phyloP scores from a whole-genome alignment of 2,888 invertebrate genomes.

The Keiferia lycopersicella region DNA sequence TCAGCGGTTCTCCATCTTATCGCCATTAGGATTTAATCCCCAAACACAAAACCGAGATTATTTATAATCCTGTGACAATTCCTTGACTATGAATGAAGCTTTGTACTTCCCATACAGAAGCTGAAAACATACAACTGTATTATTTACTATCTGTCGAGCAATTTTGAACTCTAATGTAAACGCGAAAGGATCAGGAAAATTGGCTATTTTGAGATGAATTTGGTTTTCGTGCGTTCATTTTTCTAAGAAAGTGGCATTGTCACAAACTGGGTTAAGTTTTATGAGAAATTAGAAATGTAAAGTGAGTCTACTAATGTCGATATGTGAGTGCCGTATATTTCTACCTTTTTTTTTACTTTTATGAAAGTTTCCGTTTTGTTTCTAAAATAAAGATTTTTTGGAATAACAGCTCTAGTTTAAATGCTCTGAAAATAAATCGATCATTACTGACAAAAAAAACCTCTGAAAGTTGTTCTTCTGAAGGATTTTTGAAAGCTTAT shows the following conservation, averaged over 20 bases:
- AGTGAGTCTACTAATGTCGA: background rate
- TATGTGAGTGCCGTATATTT: background rate
- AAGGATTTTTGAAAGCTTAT: too few relatives aligned
- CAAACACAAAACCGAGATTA: conserved; percentile 52
- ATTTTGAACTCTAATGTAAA: background rate
- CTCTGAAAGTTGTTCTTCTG: too few relatives aligned
- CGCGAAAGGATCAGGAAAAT: background rate
- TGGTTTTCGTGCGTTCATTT: conserved; percentile 12
- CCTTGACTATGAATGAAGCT: conserved; percentile 50
- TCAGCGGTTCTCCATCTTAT: conserved; percentile 52
- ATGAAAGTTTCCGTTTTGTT: too few relatives aligned
- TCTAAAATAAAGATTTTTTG: too few relatives aligned
- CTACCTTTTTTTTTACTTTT: too few relatives aligned
- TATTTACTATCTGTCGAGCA: background rate
- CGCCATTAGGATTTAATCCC: conserved; percentile 65
- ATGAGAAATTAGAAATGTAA: conserved; percentile 1
- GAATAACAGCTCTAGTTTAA: too few relatives aligned
- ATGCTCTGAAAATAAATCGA: too few relatives aligned
- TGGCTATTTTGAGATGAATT: background rate
- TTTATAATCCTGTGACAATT: conserved; percentile 63
- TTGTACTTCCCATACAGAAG: conserved; percentile 38
- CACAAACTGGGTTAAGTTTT: conserved; percentile 38
- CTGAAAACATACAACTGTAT: conserved; percentile 20
- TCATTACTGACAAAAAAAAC: too few relatives aligned
- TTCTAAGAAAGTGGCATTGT: conserved; percentile 45